These are phyloP conservation scores for Nipponacmea schrenckii DNA, from an alignment of 2,888 invertebrate genomes.

Conservation along the genomic window DNA sequence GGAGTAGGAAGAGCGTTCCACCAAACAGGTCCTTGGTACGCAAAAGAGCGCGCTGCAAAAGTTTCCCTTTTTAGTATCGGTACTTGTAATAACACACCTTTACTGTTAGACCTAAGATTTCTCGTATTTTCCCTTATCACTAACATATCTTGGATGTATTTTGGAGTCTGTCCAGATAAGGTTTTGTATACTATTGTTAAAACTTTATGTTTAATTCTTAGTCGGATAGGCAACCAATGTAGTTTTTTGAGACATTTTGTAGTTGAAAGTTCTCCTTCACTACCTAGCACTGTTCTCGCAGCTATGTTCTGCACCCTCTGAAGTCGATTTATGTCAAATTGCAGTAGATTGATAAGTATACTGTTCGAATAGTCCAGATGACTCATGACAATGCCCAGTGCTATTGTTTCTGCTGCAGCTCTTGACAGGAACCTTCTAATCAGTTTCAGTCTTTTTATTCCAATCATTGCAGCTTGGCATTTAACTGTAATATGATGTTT, in stretches of 20 bases:
- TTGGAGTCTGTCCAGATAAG: not conserved
- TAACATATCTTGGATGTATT: not conserved
- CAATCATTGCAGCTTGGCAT: not conserved
- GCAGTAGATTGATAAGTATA: too few relatives aligned
- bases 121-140: not conserved
- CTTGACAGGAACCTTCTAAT: not conserved
- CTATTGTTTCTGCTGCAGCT: not conserved
- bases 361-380: too few relatives aligned
- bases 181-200: too few relatives aligned
- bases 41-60: not conserved
- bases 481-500: not conserved
- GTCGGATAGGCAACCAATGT: too few relatives aligned
- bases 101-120: not conserved
- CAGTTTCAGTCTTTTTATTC: not conserved
- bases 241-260: too few relatives aligned
- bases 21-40: not conserved
- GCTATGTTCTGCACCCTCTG: too few relatives aligned
- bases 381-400: constrained; percentile 3
- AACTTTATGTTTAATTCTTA: too few relatives aligned
- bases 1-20: not conserved
- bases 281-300: too few relatives aligned
- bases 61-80: too few relatives aligned
- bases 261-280: too few relatives aligned
- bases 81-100: not conserved
- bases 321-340: too few relatives aligned